Evolutionary conservation across 2,113 vertebrate genomes (phyloP).

Genomic region (Alexandromys fortis): DNA sequence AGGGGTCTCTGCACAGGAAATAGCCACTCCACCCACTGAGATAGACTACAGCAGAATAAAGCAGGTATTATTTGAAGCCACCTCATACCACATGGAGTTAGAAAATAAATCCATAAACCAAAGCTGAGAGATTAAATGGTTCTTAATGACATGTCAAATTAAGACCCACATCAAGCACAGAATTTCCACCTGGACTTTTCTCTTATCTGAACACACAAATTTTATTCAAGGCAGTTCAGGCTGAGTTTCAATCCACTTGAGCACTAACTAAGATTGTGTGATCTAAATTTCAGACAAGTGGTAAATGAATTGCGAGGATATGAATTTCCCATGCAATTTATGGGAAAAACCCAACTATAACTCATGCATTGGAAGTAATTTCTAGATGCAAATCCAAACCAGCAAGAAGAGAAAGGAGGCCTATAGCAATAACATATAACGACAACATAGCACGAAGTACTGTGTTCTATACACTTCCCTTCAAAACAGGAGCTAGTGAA

Average conservation of each 20-base stretch:
- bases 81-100: background rate
- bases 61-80: background rate
- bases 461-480: too few relatives aligned
- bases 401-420: background rate
- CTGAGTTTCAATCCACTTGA: background rate
- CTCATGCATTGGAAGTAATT: background rate
- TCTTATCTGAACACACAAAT: background rate
- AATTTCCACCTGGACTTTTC: slow-evolving; percentile 47
- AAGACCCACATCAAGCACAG: slow-evolving; percentile 49
- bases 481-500: background rate
- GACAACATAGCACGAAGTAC: rapidly evolving
- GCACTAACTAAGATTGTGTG: background rate
- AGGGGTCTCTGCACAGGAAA: background rate
- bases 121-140: slow-evolving; percentile 5
- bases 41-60: background rate
- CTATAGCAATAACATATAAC: background rate
- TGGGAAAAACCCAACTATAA: background rate
- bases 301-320: background rate
- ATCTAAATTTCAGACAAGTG: slow-evolving; percentile 1
- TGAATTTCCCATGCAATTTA: background rate
- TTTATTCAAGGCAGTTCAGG: background rate
- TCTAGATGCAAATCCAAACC: background rate
- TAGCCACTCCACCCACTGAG: background rate
- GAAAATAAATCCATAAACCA: slow-evolving; percentile 61
- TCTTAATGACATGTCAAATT: slow-evolving; percentile 56